Evolutionary conservation across 2,888 invertebrate genomes (phyloP).

Genomic region (Lasioglossum zephyrum): DNA sequence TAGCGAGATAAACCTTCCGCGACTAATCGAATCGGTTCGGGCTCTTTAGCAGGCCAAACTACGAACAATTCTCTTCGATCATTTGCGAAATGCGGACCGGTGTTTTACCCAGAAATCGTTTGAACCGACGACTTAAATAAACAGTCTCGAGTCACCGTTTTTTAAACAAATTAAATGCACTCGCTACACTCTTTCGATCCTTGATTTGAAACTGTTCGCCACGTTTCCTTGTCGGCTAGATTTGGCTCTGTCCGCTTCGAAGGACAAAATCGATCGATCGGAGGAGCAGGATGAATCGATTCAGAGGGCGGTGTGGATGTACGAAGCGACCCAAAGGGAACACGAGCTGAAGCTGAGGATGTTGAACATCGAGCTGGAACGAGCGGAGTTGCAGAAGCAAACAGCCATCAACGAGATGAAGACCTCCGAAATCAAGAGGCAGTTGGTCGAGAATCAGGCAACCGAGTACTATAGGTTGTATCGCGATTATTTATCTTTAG

Average conservation of each 20-base stretch:
- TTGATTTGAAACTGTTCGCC: neutral
- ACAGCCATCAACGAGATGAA: slow-evolving; percentile 75
- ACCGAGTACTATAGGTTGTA: slow-evolving; percentile 73
- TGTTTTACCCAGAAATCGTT: neutral
- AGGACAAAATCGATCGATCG: slow-evolving; percentile 7
- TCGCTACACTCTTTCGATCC: neutral
- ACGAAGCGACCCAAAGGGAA: slow-evolving; percentile 58
- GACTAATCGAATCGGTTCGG: neutral
- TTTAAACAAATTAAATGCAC: neutral
- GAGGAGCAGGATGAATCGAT: slow-evolving; percentile 39
- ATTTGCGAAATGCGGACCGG: neutral
- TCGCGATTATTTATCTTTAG: neutral
- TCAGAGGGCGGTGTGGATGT: slow-evolving; percentile 63
- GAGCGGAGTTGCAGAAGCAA: slow-evolving; percentile 76
- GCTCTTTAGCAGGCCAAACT: neutral
- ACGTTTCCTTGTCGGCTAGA: slow-evolving; percentile 1
- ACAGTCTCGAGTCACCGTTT: neutral
- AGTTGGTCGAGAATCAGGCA: slow-evolving; percentile 71
- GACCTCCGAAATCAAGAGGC: slow-evolving; percentile 74
- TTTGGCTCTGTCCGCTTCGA: neutral
- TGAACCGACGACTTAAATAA: neutral
- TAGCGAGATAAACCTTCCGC: neutral
- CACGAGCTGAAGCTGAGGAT: slow-evolving; percentile 76
- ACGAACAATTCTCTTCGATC: neutral
- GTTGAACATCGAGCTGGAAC: slow-evolving; percentile 75